Base-by-base conservation (phyloP, 2,888 invertebrate species). In the Tenthredo distinguenda region DNA sequence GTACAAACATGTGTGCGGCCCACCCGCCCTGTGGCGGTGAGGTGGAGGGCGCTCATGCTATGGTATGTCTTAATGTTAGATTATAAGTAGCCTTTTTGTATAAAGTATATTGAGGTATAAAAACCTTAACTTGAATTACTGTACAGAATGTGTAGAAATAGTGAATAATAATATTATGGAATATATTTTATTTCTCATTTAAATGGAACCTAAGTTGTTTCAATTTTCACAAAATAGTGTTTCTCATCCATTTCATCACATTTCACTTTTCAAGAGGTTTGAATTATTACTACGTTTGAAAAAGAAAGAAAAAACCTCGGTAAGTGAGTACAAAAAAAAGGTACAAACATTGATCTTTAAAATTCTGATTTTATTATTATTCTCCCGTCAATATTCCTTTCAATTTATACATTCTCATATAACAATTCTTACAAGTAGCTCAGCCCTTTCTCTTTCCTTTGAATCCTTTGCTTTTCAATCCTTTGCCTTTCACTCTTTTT, bases 401-500 rank as follows among this genome's bases (percentile, higher is more conserved):
- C 31, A 40, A n/a, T 76, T 43, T 47, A 58, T n/a, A 76, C 47
- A 47, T 76, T 50, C 15, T 50, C 50, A 7, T 79, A 81, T 12
- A 62, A n/a, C 15, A 40, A 81, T 26, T 79, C 58, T 58, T 62
- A 81, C 62, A 2, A 18, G 2, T 2, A 55, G 9, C n/a, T 81
- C 40, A 81, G 40, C 88, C 40, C 86, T 81, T 85, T 88, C 88
- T 87, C 92, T 92, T 40, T 87, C 89, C 87, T 86, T 88, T 86
- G 84, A 86, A 81, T 76, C 89, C 86, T 86, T 94, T 94, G 84
- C 89, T 87, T 86, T 88, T 86, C 84, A 85, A 81, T 76, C 89
- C 86, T 86, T 94, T 94, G 84, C 92, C 93, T 91, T 97, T 96
- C 89, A 98, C 94, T 68, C 98, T 95, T 90, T 97, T 96, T 86